Base-by-base conservation (phyloP, 2,113 vertebrate genomes). In the Callocephalon fimbriatum region DNA sequence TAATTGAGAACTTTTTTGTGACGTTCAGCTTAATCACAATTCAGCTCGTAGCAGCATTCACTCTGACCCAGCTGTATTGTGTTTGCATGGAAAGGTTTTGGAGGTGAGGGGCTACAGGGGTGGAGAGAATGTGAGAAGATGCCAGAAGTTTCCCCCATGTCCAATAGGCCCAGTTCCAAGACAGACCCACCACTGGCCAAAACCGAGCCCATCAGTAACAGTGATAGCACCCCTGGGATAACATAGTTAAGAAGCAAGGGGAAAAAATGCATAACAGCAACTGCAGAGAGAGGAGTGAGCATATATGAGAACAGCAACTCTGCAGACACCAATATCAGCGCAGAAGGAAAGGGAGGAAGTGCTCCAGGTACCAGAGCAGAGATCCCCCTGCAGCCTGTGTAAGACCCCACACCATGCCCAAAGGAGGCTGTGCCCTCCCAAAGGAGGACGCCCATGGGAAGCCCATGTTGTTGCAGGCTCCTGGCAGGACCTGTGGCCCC, bases 181-280 rank as follows among this genome's bases (percentile, higher is more conserved):
- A 72, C 29, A 38, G 44, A 63, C 26, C 17, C 73, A 58, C 37
- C n/a, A 23, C 37, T 25, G 74, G 32, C 37, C 44, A 45, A 38
- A 17, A 44, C 27, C 1, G 2, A 61, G 51, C 17, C n/a, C 14
- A 10, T 1, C 13, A 22, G n/a, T 1, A 12, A 74, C 29, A 80
- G 53, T 27, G 12, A 68, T 32, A 54, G n/a, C 12, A 22, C 10
- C 9, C 37, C 47, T 23, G 21, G 35, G 15, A 54, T 42, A 68
- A 42, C 1, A 1, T 3, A 35, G 9, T 35, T 8, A 80, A 47
- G 31, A 22, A 61, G 35, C 21, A 74, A 59, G 5, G 16, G 12
- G 50, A 21, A 74, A 42, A 29, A 3, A 26, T 32, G 31, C 15
- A 40, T 26, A 81, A 48, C 20, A 61, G 29, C 31, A 86, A 48